phyloP scores from a whole-genome alignment of 2,888 invertebrate genomes.

The Acheta domesticus region DNA sequence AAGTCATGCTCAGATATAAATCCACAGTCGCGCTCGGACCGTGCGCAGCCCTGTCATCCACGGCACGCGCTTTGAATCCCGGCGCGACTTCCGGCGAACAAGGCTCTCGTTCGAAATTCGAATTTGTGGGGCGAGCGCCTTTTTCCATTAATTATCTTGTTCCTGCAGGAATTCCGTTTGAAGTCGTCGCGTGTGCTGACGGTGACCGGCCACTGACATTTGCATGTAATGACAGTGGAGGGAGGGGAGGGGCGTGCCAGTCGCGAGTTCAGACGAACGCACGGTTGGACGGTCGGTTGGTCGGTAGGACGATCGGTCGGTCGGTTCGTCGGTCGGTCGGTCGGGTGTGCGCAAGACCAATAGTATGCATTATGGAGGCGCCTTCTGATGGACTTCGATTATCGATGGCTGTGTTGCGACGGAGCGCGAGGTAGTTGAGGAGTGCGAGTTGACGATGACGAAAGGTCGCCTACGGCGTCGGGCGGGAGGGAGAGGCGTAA shows the following conservation, averaged over 20 bases:
- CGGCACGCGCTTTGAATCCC: not conserved
- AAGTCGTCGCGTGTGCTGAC: not conserved
- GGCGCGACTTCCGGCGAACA: not conserved
- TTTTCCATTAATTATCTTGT: slow-evolving; percentile 6
- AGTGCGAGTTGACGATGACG: no score
- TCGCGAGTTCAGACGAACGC: no score
- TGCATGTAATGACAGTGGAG: not conserved
- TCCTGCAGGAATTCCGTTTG: not conserved
- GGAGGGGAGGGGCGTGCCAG: no score
- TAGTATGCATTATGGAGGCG: not conserved
- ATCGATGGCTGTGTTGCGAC: not conserved
- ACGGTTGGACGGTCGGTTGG: no score
- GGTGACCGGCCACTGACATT: slow-evolving; percentile 1
- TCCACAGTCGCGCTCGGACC: no score
- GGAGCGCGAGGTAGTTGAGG: no score
- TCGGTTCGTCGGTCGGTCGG: no score
- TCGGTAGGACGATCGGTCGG: no score
- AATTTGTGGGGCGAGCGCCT: not conserved
- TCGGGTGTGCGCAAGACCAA: not conserved
- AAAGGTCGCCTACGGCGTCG: no score
- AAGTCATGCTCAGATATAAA: no score
- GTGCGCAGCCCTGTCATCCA: not conserved
- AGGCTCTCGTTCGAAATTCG: not conserved
- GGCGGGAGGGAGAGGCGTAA: no score
- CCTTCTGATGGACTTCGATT: not conserved